phyloP scores from a whole-genome alignment of 2,888 invertebrate species.

The Neocrepidodera transversa region DNA sequence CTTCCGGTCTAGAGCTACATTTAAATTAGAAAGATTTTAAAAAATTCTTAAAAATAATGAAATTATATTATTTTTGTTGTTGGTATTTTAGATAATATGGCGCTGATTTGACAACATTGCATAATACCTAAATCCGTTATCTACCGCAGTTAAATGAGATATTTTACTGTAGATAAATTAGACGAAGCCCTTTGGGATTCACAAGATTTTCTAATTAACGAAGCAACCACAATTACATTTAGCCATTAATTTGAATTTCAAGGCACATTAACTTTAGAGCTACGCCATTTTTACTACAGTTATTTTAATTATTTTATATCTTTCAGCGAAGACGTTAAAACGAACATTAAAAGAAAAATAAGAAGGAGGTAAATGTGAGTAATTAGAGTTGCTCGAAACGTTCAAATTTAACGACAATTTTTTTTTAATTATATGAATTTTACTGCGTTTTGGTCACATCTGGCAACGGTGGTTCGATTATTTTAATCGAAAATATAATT shows the following conservation, averaged over 20 bases:
- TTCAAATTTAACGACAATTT: no score
- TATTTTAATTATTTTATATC: slow-evolving; percentile 30
- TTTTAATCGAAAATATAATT: no score
- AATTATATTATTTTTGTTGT: no score
- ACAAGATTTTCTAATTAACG: slow-evolving; percentile 34
- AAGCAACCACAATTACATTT: slow-evolving; percentile 36
- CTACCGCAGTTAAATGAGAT: slow-evolving; percentile 20
- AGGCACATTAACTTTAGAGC: slow-evolving; percentile 28
- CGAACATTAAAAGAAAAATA: background rate
- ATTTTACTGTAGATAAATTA: slow-evolving; percentile 29
- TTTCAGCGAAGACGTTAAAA: slow-evolving; percentile 12
- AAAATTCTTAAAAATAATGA: no score
- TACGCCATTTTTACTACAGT: slow-evolving; percentile 26
- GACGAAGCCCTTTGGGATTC: slow-evolving; percentile 18
- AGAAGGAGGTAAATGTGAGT: background rate
- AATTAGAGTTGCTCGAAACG: no score
- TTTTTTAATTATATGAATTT: no score
- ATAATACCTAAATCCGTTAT: slow-evolving; percentile 19
- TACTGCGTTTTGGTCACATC: no score
- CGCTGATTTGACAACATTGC: no score
- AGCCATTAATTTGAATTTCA: slow-evolving; percentile 33
- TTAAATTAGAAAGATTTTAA: no score
- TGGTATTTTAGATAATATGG: no score
- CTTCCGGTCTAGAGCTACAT: no score
- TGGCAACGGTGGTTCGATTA: no score